Evolutionary conservation across 2,797 vertebrate species (phyloP), one percentile per base, ranked within the genome.

Genomic region (Poeciliopsis infans): DNA sequence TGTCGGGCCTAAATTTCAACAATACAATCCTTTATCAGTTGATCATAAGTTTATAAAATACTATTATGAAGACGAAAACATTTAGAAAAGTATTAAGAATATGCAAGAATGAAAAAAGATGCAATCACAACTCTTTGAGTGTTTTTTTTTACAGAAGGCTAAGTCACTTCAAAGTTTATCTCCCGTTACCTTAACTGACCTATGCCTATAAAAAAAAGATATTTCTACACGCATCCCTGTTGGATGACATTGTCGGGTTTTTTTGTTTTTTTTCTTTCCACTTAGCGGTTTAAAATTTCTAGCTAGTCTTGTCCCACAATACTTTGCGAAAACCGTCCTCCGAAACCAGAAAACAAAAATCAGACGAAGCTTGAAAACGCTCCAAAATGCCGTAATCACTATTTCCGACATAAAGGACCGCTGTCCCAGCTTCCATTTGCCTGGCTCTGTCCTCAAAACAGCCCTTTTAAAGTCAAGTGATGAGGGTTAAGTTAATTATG

Each of bases 401-500:
- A 91, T 93, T 94, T 93, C 88, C 89, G 90, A 93, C 91, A 89
- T 92, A 93, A 91, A 93, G 92, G 91, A 85, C 89, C 93, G 92
- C 96, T 95, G 95, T 95, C 92, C 89, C 81, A 88, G 93, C 95
- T 93, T 92, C 94, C 95, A 89, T 95, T 96, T 94, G 93, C 85
- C 88, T 90, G 91, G 94, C 87, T 96, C 95, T 95, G 94, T 93
- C 91, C 91, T 92, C 93, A 91, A 92, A 95, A 90, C 95, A 96
- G 94, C 95, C 96, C 96, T 94, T 95, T 91, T 95, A 95, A 95
- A 96, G 96, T 95, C 95, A 97, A 96, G 95, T 96, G 97, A 96
- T 96, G 96, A 96, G 96, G 97, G 97, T 96, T 96, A 96, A 97
- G 96, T 96, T 97, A 97, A 97, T 97, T 97, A 95, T 97, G 96